Base-by-base conservation (phyloP, 2,113 vertebrate species). In the Tretioscincus oriximinensis region DNA sequence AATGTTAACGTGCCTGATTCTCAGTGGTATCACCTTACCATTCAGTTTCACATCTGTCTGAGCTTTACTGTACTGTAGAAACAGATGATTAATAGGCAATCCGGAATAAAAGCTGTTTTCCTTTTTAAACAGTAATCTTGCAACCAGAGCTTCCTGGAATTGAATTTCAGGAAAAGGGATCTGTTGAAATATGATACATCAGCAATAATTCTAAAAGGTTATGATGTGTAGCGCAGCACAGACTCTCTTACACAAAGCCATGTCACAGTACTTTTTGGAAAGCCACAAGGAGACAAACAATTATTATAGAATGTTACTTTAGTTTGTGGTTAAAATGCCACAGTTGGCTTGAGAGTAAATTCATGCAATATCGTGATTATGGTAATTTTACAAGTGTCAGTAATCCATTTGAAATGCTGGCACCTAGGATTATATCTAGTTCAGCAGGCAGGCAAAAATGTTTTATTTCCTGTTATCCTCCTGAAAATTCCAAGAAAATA, bases 71-170 rank as follows among this genome's bases (percentile, higher is more conserved):
- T 72, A 82, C 51, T 73, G 73, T 77, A 77, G 68, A 85, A 78
- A 81, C 16, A 65, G 81, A 69, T 79, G 72, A 81, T 84, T 77
- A 83, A 77, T 73, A 79, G 85, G 73, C 67, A 74, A 24, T 31
- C 76, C 78, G 51, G 41, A 86, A 80, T 83, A 80, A 87, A 84
- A 83, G 49, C 71, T 81, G 45, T 81, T 79, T 86, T 78, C 29
- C 77, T 18, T 84, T 80, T 41, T 76, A 80, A 88, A 71, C 73
- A 73, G 31, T 71, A 86, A 78, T 81, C 76, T 75, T 76, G 67
- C 21, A 78, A 76, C 47, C 41, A 74, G 85, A 86, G 77, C 77
- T 85, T 87, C 80, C 80, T 81, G 49, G 79, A 78, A 35, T 65
- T 82, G 71, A 82, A 72, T 80, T 71, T 77, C 67, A 87, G 68